These are phyloP conservation scores for Fragum sueziense DNA, from an alignment of 2,888 invertebrate genomes.

Conservation along the genomic window DNA sequence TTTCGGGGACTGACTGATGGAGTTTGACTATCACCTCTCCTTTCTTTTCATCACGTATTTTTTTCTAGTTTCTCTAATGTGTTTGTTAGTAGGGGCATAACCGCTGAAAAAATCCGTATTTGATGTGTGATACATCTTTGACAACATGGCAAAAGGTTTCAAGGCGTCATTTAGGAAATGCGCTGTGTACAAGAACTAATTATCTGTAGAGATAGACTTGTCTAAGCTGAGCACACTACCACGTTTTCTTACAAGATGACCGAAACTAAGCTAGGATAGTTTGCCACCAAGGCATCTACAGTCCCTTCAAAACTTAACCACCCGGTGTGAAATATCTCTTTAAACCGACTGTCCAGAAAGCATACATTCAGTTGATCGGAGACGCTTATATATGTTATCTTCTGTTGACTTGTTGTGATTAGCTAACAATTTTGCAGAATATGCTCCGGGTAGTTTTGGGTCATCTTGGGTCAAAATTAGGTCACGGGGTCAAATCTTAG, in stretches of 20 bases:
- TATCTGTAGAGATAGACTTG: constrained; percentile 29
- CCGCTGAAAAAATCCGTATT: constrained; percentile 53
- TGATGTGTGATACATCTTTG: constrained; percentile 47
- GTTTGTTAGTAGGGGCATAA: constrained; percentile 33
- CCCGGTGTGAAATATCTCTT: constrained; percentile 27
- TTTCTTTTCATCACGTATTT: no score
- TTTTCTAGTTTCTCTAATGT: no score
- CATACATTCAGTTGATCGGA: no score
- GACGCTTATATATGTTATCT: no score
- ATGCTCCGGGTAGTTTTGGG: no score
- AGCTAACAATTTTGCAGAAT: no score
- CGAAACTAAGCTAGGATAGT: constrained; percentile 8
- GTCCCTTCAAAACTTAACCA: constrained; percentile 37
- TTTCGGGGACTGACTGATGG: no score
- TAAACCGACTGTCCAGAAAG: not conserved
- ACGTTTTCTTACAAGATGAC: constrained; percentile 24
- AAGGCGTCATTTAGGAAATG: constrained; percentile 55
- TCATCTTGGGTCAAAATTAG: no score
- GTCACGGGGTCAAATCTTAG: no score
- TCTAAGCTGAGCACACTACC: constrained; percentile 19
- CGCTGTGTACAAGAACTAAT: constrained; percentile 40
- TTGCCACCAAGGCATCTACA: constrained; percentile 27
- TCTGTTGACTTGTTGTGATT: no score
- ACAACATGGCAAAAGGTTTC: constrained; percentile 46
- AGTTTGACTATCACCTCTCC: no score